Evolutionary conservation across 2,888 invertebrate species (phyloP), one percentile per base, ranked within the genome.

Genomic region (Scelioninae gen. 1): DNA sequence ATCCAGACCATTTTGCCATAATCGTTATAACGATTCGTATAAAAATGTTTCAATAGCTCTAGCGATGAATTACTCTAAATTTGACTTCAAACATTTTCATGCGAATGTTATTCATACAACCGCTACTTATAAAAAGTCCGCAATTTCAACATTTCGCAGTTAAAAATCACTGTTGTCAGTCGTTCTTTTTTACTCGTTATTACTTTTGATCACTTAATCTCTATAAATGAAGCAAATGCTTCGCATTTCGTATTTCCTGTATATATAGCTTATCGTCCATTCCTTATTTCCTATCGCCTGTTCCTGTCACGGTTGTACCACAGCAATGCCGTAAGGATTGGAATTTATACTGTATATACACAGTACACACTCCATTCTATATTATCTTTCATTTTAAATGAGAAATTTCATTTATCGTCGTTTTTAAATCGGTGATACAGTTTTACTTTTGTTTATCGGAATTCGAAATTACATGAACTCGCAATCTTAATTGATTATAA

Each of bases 351-450:
- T 40, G 68, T 38, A 62, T 68, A 55, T 16, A 43, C 68, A 38
- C 45, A 51, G 55, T 55, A 62, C 62, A 58, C 49, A 68, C 60
- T 62, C 53, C 13, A 62, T 77, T 77, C 76, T 62, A 68, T 60
- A 68, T 77, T 77, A 77, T 77, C 68, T 60, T 60, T 77, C 68
- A 68, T 60, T 60, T 47, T n/a, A 60, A 77, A 68, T 62, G 62
- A 68, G 53, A 77, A 77, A 45, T 53, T 49, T 77, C 60, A 66
- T 75, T 56, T 75, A 75, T 65, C 72, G 11, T 38, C 6, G 15
- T 43, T 40, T 34, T 63, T 53, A 63, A 62, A 63, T 63, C 72
- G n/a, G 5, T 31, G 55, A 45, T 56, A 9, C 15, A 58, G 40
- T 58, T 75, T 72, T 49, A 43, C 38, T 43, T 43, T n/a, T 32